Base-by-base conservation (phyloP, 1,140 invertebrate genomes). In the Metopolophium dirhodum region DNA sequence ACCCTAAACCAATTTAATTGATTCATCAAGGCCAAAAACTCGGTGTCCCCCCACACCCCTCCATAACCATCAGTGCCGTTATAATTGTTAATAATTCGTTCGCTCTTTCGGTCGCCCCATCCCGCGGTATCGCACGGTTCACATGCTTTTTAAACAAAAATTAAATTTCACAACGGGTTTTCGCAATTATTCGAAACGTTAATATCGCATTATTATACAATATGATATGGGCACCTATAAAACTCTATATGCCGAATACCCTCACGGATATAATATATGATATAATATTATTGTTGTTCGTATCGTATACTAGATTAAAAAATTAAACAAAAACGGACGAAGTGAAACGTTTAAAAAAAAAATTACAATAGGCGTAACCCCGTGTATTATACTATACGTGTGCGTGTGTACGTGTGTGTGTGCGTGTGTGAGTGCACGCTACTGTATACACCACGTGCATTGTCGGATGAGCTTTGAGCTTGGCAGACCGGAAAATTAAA, bases 401-500 rank as follows among this genome's bases (percentile, higher is more conserved):
- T 11, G 7, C 3, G 8, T 8, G 23, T 0, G 2, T 11, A 8
- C 4, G 26, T 61, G 26, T 61, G 23, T 9, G 57, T 61, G 26
- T 30, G 26, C 30, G 7, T 61, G 26, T 61, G 57, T 61, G 11
- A 30, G n/a, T 68, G 26, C 30, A 30, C 9, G 2, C 14, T 26
- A 57, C 51, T 37, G 23, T 57, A 90, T 91, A 8, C n/a, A 83
- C 47, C 57, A 41, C 45, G 41, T 77, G 61, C 61, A n/a, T 68
- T 68, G 90, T 68, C 68, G 22, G 41, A 91, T n/a, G 91, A 92
- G 68, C 51, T 89, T 89, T 41, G 88, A 82, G 41, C 47, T 92
- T 92, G n/a, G 91, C 41, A 83, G 91, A 92, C 91, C 68, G 68
- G 45, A 92, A 92, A 92, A 92, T 92, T 92, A 92, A 92, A 92